Evolutionary conservation across 2,113 vertebrate species (phyloP).

Genomic region (Condylura cristata): DNA sequence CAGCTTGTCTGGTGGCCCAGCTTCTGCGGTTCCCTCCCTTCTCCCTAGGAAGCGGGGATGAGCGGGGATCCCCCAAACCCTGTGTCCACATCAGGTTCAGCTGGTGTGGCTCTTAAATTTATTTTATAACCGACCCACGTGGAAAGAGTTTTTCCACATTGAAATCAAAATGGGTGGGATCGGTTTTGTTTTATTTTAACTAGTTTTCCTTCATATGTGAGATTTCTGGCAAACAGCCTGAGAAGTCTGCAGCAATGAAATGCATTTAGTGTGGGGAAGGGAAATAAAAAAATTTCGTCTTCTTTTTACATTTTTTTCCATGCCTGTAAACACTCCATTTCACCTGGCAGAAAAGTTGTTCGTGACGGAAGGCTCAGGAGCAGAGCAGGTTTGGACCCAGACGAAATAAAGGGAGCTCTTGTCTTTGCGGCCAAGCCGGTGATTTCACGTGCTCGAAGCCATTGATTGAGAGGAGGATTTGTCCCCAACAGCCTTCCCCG

Average conservation of each 20-base stretch:
- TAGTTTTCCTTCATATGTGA: constrained; percentile 75
- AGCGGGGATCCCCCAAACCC: not conserved
- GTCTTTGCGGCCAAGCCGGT: constrained; percentile 21
- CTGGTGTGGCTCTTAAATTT: not conserved
- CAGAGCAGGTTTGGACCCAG: constrained; percentile 66
- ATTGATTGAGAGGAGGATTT: not conserved
- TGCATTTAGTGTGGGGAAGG: constrained; percentile 58
- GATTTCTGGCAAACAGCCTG: constrained; percentile 75
- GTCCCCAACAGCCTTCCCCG: not conserved
- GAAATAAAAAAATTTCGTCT: constrained; percentile 67
- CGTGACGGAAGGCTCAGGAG: constrained; percentile 59
- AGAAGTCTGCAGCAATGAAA: constrained; percentile 68
- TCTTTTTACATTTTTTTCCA: constrained; percentile 72
- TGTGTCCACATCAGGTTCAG: not conserved
- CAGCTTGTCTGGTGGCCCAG: not conserved
- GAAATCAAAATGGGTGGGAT: constrained; percentile 77
- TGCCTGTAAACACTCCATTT: constrained; percentile 80
- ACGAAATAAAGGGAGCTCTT: constrained; percentile 65
- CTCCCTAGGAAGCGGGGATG: not conserved
- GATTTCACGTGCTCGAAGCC: not conserved
- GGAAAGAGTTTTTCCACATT: constrained; percentile 64
- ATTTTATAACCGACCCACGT: constrained; percentile 52
- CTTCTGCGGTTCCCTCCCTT: not conserved
- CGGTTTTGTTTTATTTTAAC: constrained; percentile 77
- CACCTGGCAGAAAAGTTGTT: constrained; percentile 72